A percentile compares a stretch with the other conserved stretches of the same genome.
These are phyloP conservation scores for Drosophila lacertosa DNA, from an alignment of 1,140 invertebrate species.

Conservation along the genomic window DNA sequence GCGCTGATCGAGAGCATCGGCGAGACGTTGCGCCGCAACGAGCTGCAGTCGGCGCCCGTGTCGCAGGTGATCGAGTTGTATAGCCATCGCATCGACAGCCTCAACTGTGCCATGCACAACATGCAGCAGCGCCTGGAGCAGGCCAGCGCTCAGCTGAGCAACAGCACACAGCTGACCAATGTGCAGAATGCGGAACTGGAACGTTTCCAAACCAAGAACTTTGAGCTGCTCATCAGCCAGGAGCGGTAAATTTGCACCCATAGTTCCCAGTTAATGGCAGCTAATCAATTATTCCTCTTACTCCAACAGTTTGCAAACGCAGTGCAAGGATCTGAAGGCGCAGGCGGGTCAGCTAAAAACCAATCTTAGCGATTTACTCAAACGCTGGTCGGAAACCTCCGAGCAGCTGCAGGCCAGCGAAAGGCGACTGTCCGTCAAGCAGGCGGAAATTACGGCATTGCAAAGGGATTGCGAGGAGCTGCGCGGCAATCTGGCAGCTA, in stretches of 20 bases:
- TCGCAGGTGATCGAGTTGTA: conserved; percentile 80
- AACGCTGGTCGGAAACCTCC: conserved; percentile 70
- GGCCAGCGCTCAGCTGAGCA: conserved; percentile 61
- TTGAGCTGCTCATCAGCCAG: conserved; percentile 79
- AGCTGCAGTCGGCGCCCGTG: conserved; percentile 67
- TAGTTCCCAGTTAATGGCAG: not conserved
- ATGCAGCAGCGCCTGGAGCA: conserved; percentile 75
- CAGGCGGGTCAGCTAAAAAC: conserved; percentile 70
- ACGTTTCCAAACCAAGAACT: conserved; percentile 77
- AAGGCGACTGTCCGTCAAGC: conserved; percentile 63
- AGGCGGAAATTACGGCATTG: conserved; percentile 60
- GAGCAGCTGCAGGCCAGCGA: conserved; percentile 70
- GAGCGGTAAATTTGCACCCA: conserved; percentile 56
- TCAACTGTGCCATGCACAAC: conserved; percentile 45
- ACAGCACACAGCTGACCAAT: conserved; percentile 60
- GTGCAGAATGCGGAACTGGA: conserved; percentile 77
- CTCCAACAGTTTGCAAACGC: conserved; percentile 62
- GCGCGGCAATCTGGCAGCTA: conserved; percentile 42
- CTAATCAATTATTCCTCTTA: not conserved
- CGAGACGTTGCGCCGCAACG: conserved; percentile 61
- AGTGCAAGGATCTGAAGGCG: conserved; percentile 74
- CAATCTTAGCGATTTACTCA: conserved; percentile 70
- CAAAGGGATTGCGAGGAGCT: conserved; percentile 67
- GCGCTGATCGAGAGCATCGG: conserved; percentile 65
- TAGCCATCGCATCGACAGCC: conserved; percentile 77